These are phyloP conservation scores for Centropristis striata DNA, from an alignment of 2,113 vertebrate species.

Conservation along the genomic window DNA sequence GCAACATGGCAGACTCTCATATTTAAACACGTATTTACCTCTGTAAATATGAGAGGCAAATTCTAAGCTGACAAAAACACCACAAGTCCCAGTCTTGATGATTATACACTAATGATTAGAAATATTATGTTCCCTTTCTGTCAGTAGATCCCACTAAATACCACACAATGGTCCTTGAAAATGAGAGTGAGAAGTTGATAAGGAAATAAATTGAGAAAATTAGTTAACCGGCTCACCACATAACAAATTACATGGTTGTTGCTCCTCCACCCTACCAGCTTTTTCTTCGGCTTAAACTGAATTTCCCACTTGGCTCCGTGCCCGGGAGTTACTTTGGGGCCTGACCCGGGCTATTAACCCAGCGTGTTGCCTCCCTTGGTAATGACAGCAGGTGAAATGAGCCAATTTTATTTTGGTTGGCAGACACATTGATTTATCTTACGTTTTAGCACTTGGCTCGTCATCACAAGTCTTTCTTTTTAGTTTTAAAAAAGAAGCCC, in stretches of 20 bases:
- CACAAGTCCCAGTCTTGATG: no score
- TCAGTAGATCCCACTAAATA: no score
- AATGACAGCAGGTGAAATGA: conserved; percentile 39
- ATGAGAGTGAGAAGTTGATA: conserved; percentile 1
- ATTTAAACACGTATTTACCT: no score
- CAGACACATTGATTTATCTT: conserved; percentile 24
- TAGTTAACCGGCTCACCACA: neutral
- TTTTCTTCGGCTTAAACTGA: conserved; percentile 22
- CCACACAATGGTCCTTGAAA: no score
- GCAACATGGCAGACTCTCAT: no score
- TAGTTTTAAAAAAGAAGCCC: neutral
- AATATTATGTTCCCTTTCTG: no score
- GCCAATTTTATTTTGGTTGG: conserved; percentile 40
- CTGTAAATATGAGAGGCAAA: no score
- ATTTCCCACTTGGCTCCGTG: conserved; percentile 42
- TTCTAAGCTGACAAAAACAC: no score
- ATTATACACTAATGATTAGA: no score
- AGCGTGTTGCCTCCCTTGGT: conserved; percentile 20
- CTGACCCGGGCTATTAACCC: conserved; percentile 53
- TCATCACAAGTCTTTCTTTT: conserved; percentile 15
- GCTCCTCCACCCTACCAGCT: neutral
- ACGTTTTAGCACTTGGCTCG: neutral
- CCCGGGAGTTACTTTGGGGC: conserved; percentile 52
- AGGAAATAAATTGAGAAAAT: neutral
- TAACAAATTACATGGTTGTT: conserved; percentile 35